Percentiles rank a stretch among this genome's conserved stretches.
phyloP scores from a whole-genome alignment of 53 echinoderm and acorn worm genomes.

The Arbacia lixula region DNA sequence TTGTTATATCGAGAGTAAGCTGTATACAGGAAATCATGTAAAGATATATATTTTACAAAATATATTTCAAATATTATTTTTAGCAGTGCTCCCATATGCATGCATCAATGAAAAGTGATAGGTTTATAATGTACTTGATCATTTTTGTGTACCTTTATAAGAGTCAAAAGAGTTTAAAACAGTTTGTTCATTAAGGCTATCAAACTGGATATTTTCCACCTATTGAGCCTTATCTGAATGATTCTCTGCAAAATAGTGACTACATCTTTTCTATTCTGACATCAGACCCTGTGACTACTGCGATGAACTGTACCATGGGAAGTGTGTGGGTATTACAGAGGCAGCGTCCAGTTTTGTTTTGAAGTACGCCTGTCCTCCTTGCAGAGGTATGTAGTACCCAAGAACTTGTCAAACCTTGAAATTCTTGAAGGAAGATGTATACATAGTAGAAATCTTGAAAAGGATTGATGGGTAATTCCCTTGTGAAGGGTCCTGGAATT shows the following conservation, averaged over 20 bases:
- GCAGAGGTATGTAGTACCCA: conserved; percentile 78
- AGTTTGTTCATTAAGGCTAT: neutral
- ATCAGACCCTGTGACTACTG: conserved; percentile 93
- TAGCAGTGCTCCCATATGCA: too few species aligned
- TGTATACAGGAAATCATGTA: too few species aligned
- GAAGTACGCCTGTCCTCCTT: conserved; percentile 92
- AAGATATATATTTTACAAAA: too few species aligned
- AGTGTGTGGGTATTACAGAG: conserved; percentile 87
- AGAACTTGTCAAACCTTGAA: too few species aligned
- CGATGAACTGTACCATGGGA: conserved; percentile 96
- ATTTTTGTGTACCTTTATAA: neutral
- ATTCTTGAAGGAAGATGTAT: too few species aligned
- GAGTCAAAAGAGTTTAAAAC: neutral
- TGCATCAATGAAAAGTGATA: too few species aligned
- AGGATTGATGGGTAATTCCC: too few species aligned
- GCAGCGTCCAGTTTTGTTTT: conserved; percentile 76
- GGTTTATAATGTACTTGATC: too few species aligned
- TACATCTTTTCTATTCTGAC: neutral
- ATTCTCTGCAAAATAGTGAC: neutral
- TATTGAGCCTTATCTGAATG: neutral
- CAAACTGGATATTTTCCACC: neutral
- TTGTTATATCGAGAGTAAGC: too few species aligned
- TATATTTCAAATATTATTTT: too few species aligned
- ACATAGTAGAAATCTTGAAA: too few species aligned
- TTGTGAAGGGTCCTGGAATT: too few species aligned